Conservation (phyloP, 2,888 invertebrate genomes). For the Acanthosepion esculentum region DNA sequence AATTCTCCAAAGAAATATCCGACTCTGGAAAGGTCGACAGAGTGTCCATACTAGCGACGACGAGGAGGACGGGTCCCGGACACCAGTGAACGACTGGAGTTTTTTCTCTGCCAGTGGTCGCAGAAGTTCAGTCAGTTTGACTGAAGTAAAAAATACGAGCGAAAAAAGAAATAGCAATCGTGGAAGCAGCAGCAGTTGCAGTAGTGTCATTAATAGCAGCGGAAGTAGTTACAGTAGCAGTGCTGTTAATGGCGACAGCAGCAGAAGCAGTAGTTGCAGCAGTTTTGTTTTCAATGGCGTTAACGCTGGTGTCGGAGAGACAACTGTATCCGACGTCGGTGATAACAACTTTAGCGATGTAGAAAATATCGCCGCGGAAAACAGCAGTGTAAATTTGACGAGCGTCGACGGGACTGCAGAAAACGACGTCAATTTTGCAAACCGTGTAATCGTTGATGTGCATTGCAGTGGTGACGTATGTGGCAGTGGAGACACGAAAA, state of each 20-base stretch:
- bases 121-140: too few species aligned
- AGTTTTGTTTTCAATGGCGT: not conserved
- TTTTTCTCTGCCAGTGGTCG: not conserved
- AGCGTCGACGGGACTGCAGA: not conserved
- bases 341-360: not conserved
- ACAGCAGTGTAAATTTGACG: not conserved
- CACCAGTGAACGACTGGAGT: not conserved
- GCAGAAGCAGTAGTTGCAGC: not conserved
- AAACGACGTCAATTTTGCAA: not conserved
- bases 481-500: not conserved
- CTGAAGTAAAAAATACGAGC: not conserved
- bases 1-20: conserved; percentile 40
- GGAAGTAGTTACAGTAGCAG: not conserved
- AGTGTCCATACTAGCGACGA: not conserved
- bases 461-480: not conserved
- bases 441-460: not conserved
- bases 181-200: not conserved
- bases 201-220: not conserved
- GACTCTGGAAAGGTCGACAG: conserved; percentile 24
- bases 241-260: not conserved
- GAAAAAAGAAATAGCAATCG: not conserved
- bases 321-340: not conserved
- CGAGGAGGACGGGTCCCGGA: not conserved
- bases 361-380: not conserved
- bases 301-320: not conserved